Base-by-base conservation (phyloP, 1,140 invertebrate genomes). In the Doryteuthis pealeii region DNA sequence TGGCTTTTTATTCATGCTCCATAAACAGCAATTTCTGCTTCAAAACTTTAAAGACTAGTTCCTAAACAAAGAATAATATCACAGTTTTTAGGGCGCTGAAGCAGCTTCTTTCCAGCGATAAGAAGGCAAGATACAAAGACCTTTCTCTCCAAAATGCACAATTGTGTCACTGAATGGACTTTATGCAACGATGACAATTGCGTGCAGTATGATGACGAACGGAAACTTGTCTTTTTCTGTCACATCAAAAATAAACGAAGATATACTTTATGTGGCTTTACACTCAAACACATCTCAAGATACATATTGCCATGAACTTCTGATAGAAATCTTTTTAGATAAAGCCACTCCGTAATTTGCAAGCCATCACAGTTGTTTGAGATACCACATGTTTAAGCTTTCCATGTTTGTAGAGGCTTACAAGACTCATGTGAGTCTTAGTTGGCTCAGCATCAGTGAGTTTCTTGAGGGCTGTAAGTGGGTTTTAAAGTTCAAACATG, bases 241-340 rank as follows among this genome's bases (percentile, higher is more conserved):
- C 18, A 97, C 95, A 89, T 98, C 96, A 89, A 98, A n/a, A n/a
- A 97, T 58, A 94, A 88, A 76, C 96, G 90, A 90, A 95, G 93
- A 87, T 96, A 97, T 82, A 95, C 93, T 49, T 90, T 88, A 66
- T 91, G 90, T 30, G 94, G 93, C 78, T 94, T 93, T 85, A 95
- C 96, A 45, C 90, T 90, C 18, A 92, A 91, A 87, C 95, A 97
- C 65, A 95, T 92, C 90, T 98, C 96, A 66, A 95, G 91, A 88
- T 97, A 99, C 93, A 99, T 98, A 86, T 99, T 99, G 45, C 98
- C 98, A 91, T 99, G 98, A 35, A 99, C 89, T 89, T 99, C 98
- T 45, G 96, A 92, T 72, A 99, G n/a, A 88, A 85, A 92, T 89
- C 78, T 92, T 91, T 74, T 96, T 90, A 18, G 95, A 94, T 77